Evolutionary conservation across 1,140 invertebrate genomes (phyloP), one percentile per base, ranked within the genome.

Genomic region (Micrasema longulum): DNA sequence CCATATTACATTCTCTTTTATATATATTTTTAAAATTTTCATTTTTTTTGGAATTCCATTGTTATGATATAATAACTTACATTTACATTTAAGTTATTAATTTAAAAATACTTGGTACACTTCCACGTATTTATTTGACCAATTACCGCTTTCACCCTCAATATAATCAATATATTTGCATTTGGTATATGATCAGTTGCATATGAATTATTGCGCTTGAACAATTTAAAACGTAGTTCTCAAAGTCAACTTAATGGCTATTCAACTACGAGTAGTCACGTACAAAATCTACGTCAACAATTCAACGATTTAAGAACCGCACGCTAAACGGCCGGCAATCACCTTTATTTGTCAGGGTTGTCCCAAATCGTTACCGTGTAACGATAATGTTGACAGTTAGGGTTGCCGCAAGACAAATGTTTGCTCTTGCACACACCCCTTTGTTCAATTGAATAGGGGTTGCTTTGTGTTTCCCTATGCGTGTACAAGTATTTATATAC

Each of bases 331-430:
- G 5, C 55, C 55, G 10, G 41, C 55, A 60, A 60, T 60, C 55
- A 23, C 31, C 16, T n/a, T n/a, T 47, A 26, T 64, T 64, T 48
- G 60, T 41, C 43, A 47, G 60, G 41, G 43, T n/a, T 47, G 57
- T 12, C 20, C 35, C 38, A 43, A 62, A 55, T 14, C 52, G 52
- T 14, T 26, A 14, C 10, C 31, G 38, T 41, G 57, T 43, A 62
- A 62, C 38, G 57, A 43, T 43, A 38, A 41, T 64, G 43, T 64
- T 64, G 60, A 64, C 60, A 64, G 43, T 41, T 9, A 64, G 60
- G 60, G 60, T 26, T 47, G 43, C 60, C 20, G 47, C 60, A 55
- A 41, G 47, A 73, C 57, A 73, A 73, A 73, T 73, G 72, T 73
- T 73, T 64, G 23, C 60, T 23, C 60, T 26, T 47, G 11, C 43